phyloP scores from a whole-genome alignment of 2,888 invertebrate species.

The Drosophila bunnanda region DNA sequence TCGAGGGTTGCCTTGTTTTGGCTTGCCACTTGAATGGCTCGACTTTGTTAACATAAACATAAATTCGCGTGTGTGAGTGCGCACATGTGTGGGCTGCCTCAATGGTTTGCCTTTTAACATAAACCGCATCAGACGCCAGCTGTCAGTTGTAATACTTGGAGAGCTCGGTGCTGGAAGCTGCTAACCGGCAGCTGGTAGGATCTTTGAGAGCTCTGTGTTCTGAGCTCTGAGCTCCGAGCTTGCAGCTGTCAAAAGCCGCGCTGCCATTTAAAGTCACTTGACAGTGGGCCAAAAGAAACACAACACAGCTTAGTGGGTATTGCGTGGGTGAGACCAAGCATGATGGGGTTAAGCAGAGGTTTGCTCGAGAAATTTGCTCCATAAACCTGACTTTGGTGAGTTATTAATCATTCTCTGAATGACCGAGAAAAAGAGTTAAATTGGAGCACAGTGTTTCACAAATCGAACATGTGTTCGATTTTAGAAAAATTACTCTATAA shows the following conservation, averaged over 20 bases:
- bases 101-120: slow-evolving; percentile 59
- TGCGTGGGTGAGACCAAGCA: not conserved
- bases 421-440: not conserved
- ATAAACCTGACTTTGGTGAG: not conserved
- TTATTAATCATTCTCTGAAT: slow-evolving; percentile 12
- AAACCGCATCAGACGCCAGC: slow-evolving; percentile 75
- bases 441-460: slow-evolving; percentile 1
- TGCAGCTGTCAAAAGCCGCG: slow-evolving; percentile 74
- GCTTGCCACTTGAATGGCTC: slow-evolving; percentile 78
- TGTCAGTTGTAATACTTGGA: slow-evolving; percentile 72
- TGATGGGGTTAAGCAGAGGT: slow-evolving; percentile 10
- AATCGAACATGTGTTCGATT: slow-evolving; percentile 1
- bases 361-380: not conserved
- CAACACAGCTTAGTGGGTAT: slow-evolving; percentile 23
- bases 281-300: slow-evolving; percentile 45
- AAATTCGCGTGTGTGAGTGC: slow-evolving; percentile 64
- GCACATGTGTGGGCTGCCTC: slow-evolving; percentile 27
- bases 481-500: not conserved
- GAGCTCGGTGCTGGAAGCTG: not conserved
- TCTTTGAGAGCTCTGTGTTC: slow-evolving; percentile 7
- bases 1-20: slow-evolving; percentile 61
- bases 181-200: not conserved
- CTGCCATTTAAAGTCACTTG: slow-evolving; percentile 75
- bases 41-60: slow-evolving; percentile 78
- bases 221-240: slow-evolving; percentile 42